Conservation (phyloP, 1,140 invertebrate genomes). For the Pachyrhynchus sulphureomaculatus region DNA sequence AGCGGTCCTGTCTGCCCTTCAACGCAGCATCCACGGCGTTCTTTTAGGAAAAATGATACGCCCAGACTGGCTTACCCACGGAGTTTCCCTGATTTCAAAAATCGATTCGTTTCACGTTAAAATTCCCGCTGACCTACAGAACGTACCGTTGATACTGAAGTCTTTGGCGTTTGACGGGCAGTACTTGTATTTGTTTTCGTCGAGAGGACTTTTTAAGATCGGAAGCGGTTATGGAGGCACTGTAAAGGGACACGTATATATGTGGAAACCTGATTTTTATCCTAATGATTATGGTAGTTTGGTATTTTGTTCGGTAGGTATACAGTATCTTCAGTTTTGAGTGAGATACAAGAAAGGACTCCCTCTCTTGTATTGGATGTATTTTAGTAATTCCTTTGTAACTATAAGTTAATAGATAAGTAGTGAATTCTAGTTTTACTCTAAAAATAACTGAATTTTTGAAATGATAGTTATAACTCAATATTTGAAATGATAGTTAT, state of each 20-base stretch:
- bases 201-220: constrained; percentile 82
- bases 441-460: too few relatives aligned
- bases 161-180: constrained; percentile 84
- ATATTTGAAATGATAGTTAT: too few relatives aligned
- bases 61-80: constrained; percentile 86
- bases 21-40: constrained; percentile 86
- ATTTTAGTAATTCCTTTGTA: too few relatives aligned
- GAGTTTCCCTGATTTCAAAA: constrained; percentile 76
- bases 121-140: constrained; percentile 52
- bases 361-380: too few relatives aligned
- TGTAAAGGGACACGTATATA: constrained; percentile 82
- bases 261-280: constrained; percentile 79
- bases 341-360: too few relatives aligned
- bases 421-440: too few relatives aligned
- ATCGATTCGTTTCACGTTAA: constrained; percentile 69
- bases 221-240: constrained; percentile 91
- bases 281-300: constrained; percentile 77
- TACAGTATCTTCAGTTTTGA: too few relatives aligned
- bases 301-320: constrained; percentile 79
- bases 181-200: constrained; percentile 81
- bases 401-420: too few relatives aligned
- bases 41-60: constrained; percentile 79
- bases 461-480: too few relatives aligned
- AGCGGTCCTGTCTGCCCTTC: constrained; percentile 78
- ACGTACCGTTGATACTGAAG: constrained; percentile 53